Conservation (phyloP, 2,888 invertebrate species). For the Hartigia nigra region DNA sequence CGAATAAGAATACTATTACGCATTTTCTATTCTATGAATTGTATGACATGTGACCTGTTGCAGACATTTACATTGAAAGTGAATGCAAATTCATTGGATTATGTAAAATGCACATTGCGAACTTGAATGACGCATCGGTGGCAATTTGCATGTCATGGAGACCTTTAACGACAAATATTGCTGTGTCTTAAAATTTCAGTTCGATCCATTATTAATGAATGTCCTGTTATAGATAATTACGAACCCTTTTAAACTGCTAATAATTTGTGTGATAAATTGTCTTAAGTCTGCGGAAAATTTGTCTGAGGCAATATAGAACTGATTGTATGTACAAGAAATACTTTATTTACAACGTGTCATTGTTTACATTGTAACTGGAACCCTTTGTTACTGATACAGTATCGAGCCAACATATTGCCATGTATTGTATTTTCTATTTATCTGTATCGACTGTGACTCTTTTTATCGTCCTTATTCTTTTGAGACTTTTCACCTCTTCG, state of each 20-base stretch:
- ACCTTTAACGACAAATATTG: neutral
- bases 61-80: neutral
- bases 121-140: neutral
- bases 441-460: neutral
- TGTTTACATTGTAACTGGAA: neutral
- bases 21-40: neutral
- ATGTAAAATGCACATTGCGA: neutral
- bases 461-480: neutral
- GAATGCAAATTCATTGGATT: neutral
- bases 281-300: neutral
- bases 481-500: conserved; percentile 72
- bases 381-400: neutral
- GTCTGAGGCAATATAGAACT: neutral
- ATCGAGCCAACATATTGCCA: neutral
- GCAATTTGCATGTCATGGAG: neutral
- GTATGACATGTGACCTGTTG: neutral
- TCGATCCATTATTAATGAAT: neutral
- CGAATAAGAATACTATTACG: neutral
- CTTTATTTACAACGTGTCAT: neutral
- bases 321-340: neutral
- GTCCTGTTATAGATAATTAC: neutral
- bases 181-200: neutral
- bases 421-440: neutral
- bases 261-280: neutral
- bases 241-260: neutral